Evolutionary conservation across 2,113 vertebrate genomes (phyloP), one percentile per base, ranked within the genome.

Genomic region (Setophaga kirtlandii): DNA sequence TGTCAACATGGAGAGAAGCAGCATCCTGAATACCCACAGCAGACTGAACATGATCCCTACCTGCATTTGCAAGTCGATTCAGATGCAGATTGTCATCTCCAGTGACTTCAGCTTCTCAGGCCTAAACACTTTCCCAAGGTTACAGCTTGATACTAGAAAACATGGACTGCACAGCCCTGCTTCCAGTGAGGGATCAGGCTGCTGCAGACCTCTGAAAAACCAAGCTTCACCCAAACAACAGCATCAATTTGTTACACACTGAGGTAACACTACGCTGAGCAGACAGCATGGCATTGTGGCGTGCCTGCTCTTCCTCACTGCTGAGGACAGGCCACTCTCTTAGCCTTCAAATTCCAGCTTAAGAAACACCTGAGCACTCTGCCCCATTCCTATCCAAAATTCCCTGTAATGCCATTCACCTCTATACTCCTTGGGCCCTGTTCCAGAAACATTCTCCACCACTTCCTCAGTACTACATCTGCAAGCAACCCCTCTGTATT

Each of bases 41-140:
- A 90, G 76, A 69, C 30, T 56, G 56, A 96, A 93, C 58, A 55
- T 78, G 77, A 90, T 91, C 92, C 67, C 73, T 63, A 50, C 80
- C 86, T 83, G 49, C 8, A 0, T 68, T 60, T 50, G 50, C 53
- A 90, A 90, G 65, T 87, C 2, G 0, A 39, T 86, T 83, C 4
- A 8, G 64, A 75, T 87, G 69, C 60, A 90, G 83, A 92, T 94
- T 86, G 62, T 89, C 1, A 7, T 53, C 58, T 89, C 49, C n/a
- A 3, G 6, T 58, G 52, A 78, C 53, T 73, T 90, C 55, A 83
- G 42, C 56, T 85, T 70, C 78, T 86, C 39, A 58, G 71, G 28
- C 73, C 70, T 64, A 44, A 83, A 89, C 10, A 42, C 14, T 47
- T 69, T 68, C 30, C 55, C 44, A 59, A 37, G 35, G 52, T 65